Evolutionary conservation across 2,113 vertebrate species (phyloP), one percentile per base, ranked within the genome.

Genomic region (Brachypteracias leptosomus): DNA sequence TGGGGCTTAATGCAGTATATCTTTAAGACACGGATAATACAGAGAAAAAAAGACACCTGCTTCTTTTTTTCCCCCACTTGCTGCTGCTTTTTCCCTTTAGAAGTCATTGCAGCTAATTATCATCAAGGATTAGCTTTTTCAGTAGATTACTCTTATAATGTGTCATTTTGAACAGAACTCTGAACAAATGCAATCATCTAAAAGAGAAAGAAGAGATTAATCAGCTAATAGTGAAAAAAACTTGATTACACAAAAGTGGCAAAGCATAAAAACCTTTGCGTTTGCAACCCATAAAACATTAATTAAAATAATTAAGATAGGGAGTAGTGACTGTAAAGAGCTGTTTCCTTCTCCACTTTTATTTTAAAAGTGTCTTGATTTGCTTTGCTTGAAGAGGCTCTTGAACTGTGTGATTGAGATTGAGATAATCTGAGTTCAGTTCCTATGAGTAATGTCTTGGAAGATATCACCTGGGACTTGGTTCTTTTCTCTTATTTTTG

Each of bases 131-230:
- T 75, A 81, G 15, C 15, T 92, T 77, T 80, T 94, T 59, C 52
- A 46, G 52, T 68, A 81, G 57, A 66, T 87, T 91, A 78, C 92
- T 88, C 76, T 84, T 75, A 76, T 28, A 63, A 22, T 28, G 65
- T 78, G 49, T 78, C 65, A 49, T 92, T 91, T 84, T 68, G 44
- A 92, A 54, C 21, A 72, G 57, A 82, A 85, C 80, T 67, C 62
- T 52, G 70, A 95, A 92, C 52, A 84, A 89, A 86, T 40, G 20
- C 22, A 82, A 58, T 93, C 59, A 81, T 67, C 28, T 71, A 18
- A 57, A 91, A 90, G 38, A 86, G 52, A 93, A 95, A 93, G 77
- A 71, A 81, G 75, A 86, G 77, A 94, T 85, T 94, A 94, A 89
- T 95, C 80, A 95, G 54, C 52, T 91, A 92, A 82, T 49, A 90